Base-by-base conservation (phyloP, 2,888 invertebrate genomes). In the Tryphoninae sp. region DNA sequence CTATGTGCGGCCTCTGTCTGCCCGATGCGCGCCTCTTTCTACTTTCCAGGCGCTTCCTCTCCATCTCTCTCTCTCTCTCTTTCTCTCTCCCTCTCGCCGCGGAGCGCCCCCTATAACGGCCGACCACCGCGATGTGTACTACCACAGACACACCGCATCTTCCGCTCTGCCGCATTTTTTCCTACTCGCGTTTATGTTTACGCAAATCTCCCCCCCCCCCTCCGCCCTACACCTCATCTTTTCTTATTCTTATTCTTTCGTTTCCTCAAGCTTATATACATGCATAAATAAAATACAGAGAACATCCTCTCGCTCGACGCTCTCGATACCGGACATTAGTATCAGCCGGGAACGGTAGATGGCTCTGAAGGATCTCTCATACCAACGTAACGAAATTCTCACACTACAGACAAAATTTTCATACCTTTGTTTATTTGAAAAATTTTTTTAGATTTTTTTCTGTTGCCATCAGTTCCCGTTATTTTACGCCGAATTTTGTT, bases 1-100 rank as follows among this genome's bases (percentile, higher is more conserved):
- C 86, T 86, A 84, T 89, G 89, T 90, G 90, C 82, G 76, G 79
- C 89, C 86, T 87, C 87, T 87, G 87, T 87, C 87, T 87, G 83
- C 83, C 78, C 84, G 80, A 88, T 86, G 87, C 85, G 86, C 88
- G 85, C 75, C 81, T 79, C 81, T 77, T 72, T 78, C 55, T 68
- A 71, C 78, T 71, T 55, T 80, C 81, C 78, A 69, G 33, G 33
- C 33, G 33, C 78, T 83, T 72, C 74, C 71, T 74, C 82, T 82
- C 84, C 78, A 78, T 83, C 80, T 82, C 75, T 72, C 76, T 82
- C 74, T 79, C 77, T 26, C 53, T 62, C 58, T 51, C 19, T 59
- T 58, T 62, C 49, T 23, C 26, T 26, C 26, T 26, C 26, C 3
- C 68, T 4, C 42, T 23, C 65, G 2, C 11, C 68, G 11, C 77